A percentile compares a stretch with the other conserved stretches of the same genome.
phyloP scores from a whole-genome alignment of 2,113 vertebrate genomes.

The Melanotaenia duboulayi region DNA sequence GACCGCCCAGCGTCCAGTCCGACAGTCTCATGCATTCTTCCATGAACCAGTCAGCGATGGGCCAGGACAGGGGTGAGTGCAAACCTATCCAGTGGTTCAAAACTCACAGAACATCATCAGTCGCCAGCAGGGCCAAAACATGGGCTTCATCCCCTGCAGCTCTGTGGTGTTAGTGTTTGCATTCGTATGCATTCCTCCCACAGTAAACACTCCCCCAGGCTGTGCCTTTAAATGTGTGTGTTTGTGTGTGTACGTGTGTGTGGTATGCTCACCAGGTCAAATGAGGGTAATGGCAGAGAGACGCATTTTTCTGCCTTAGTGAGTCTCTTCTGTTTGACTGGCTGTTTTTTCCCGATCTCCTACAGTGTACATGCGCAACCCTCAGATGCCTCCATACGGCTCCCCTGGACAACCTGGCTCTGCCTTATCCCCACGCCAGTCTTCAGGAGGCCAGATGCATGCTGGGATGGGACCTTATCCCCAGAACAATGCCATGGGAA shows the following conservation, averaged over 20 bases:
- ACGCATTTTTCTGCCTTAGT: neutral
- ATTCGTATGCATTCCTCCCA: conserved; percentile 23
- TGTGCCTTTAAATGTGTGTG: conserved; percentile 35
- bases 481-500: conserved; percentile 95
- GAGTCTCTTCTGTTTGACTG: neutral
- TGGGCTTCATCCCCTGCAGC: too few relatives aligned
- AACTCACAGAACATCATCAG: neutral
- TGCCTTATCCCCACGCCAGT: conserved; percentile 97
- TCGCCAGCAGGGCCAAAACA: neutral
- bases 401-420: conserved; percentile 94
- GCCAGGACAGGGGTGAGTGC: conserved; percentile 93
- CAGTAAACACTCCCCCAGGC: conserved; percentile 36
- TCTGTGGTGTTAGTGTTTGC: conserved; percentile 27
- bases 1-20: conserved; percentile 96
- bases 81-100: neutral
- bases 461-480: conserved; percentile 94
- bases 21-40: conserved; percentile 95
- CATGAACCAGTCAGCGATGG: conserved; percentile 93
- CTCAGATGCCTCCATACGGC: conserved; percentile 95
- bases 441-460: conserved; percentile 95
- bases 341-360: neutral
- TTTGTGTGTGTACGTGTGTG: conserved; percentile 16
- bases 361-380: conserved; percentile 95
- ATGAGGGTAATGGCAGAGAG: conserved; percentile 13
- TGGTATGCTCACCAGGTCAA: conserved; percentile 34